Evolutionary conservation across 2,888 invertebrate genomes (phyloP).

Genomic region (Agriopis leucophaearia): DNA sequence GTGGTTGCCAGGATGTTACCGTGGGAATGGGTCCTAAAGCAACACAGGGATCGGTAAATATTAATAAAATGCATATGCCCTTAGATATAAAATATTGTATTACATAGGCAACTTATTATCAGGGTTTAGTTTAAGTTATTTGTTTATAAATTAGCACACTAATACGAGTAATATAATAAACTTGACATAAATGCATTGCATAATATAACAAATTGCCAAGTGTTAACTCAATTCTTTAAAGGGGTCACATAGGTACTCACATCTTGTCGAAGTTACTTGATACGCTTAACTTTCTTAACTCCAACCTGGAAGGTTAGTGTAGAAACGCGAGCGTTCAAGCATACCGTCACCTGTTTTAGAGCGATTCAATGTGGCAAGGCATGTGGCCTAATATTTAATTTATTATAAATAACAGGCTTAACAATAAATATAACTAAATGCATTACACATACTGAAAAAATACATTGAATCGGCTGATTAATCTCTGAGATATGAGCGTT

Average conservation of each 20-base stretch:
- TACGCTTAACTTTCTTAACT: no score
- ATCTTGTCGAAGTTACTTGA: neutral
- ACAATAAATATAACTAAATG: no score
- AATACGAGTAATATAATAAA: neutral
- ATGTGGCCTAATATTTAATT: no score
- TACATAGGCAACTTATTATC: neutral
- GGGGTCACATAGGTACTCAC: no score
- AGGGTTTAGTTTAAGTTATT: slow-evolving; percentile 6
- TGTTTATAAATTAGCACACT: neutral
- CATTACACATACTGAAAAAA: no score
- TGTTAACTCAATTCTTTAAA: neutral
- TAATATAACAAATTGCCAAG: neutral
- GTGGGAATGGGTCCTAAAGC: neutral
- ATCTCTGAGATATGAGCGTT: no score
- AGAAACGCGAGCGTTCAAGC: no score
- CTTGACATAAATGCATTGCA: neutral
- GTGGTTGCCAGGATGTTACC: neutral
- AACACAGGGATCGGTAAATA: neutral
- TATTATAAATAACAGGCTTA: no score
- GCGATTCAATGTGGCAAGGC: no score
- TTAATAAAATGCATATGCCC: neutral
- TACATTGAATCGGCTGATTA: no score
- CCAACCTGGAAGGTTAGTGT: no score
- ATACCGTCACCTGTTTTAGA: no score
- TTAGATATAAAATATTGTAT: neutral